Conservation (phyloP, 1,140 invertebrate genomes). For the Gonatopus flavifemur region DNA sequence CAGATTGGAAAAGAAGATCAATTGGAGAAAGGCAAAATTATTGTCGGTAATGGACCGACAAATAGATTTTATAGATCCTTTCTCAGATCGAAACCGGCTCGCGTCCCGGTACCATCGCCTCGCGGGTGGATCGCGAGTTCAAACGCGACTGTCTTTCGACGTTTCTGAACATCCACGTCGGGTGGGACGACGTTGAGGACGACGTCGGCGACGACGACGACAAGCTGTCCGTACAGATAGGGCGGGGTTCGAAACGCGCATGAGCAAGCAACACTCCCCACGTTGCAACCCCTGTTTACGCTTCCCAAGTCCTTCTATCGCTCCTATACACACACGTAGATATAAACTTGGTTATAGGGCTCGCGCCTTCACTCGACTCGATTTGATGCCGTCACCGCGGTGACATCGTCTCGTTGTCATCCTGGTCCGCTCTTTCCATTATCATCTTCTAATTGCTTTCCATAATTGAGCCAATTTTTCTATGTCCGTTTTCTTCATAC, state of each 20-base stretch:
- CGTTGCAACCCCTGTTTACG: conserved; percentile 42
- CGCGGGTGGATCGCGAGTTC: conserved; percentile 48
- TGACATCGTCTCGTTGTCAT: conserved; percentile 3
- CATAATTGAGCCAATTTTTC: conserved; percentile 43
- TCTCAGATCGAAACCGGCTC: conserved; percentile 19
- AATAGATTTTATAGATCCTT: background rate
- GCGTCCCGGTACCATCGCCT: conserved; percentile 40
- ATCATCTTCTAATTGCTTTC: conserved; percentile 45
- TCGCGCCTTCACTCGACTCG: conserved; percentile 1
- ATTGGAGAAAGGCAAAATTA: background rate
- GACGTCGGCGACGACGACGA: conserved; percentile 38
- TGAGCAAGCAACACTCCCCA: conserved; percentile 30
- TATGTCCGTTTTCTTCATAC: background rate
- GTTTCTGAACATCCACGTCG: no score
- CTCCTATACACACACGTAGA: conserved; percentile 17
- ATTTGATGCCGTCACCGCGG: background rate
- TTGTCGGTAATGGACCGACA: background rate
- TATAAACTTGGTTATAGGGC: conserved; percentile 1
- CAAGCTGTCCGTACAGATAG: conserved; percentile 38
- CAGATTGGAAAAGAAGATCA: background rate
- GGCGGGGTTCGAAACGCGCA: conserved; percentile 52
- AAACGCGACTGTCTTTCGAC: conserved; percentile 50
- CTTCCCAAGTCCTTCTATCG: conserved; percentile 31
- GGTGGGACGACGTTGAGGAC: no score
- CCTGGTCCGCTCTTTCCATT: conserved; percentile 22